Conservation (phyloP, 2,888 invertebrate genomes). For the Drosophila hamatofila region DNA sequence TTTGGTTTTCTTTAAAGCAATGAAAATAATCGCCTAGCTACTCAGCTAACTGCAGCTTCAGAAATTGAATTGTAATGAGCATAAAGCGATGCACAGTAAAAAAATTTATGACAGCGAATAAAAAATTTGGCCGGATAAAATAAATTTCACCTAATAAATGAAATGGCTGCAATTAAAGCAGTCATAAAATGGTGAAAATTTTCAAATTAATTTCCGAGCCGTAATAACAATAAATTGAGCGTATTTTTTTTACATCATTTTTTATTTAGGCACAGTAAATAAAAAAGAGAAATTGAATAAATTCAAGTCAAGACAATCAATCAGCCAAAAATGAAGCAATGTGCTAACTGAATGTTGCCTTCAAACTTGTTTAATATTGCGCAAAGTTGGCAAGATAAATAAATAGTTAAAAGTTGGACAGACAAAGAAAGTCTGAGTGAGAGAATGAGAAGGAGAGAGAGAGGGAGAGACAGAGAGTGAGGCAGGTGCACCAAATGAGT, state of each 20-base stretch:
- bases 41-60: background rate
- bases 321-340: background rate
- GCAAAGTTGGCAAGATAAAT: background rate
- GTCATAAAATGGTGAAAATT: constrained; percentile 12
- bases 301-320: constrained; percentile 2
- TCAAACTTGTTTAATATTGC: constrained; percentile 6
- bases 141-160: constrained; percentile 14
- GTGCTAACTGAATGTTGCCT: background rate
- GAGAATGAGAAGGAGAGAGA: background rate
- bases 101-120: background rate
- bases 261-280: background rate
- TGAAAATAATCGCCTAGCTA: background rate
- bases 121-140: background rate
- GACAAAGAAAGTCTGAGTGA: no score
- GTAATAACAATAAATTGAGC: constrained; percentile 2
- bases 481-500: constrained; percentile 20
- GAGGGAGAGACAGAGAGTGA: background rate
- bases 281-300: background rate
- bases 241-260: background rate
- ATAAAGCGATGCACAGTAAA: constrained; percentile 1
- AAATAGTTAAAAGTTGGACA: constrained; percentile 8
- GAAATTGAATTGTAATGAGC: constrained; percentile 16
- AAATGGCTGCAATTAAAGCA: constrained; percentile 8
- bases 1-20: no score
- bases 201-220: constrained; percentile 11